phyloP scores from a whole-genome alignment of 2,888 invertebrate species.

The Steinernema scapterisci region DNA sequence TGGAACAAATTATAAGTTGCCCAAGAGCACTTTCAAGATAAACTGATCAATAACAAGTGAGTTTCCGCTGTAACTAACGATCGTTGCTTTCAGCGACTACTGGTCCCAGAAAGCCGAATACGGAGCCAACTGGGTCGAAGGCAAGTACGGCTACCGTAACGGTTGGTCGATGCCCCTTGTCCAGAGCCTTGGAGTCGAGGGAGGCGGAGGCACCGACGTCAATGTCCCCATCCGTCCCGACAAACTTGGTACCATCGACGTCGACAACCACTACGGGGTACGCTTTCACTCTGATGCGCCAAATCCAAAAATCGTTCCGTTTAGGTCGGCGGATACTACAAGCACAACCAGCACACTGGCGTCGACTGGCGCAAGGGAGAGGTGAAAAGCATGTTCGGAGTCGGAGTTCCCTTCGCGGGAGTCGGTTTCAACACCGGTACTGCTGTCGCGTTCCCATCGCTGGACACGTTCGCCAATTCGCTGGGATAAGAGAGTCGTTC shows the following conservation, averaged over 20 bases:
- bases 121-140: conserved; percentile 55
- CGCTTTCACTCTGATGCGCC: neutral
- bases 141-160: conserved; percentile 44
- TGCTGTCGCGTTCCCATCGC: conserved; percentile 20
- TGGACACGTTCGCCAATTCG: conserved; percentile 20
- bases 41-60: too few relatives aligned
- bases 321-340: conserved; percentile 63
- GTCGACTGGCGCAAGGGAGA: conserved; percentile 58
- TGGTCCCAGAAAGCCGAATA: conserved; percentile 59
- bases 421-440: conserved; percentile 44
- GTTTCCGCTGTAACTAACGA: too few relatives aligned
- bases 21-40: too few relatives aligned
- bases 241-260: conserved; percentile 42
- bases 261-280: conserved; percentile 44
- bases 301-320: neutral
- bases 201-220: conserved; percentile 49
- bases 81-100: conserved; percentile 52
- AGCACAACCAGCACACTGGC: conserved; percentile 63
- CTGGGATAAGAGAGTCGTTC: neutral
- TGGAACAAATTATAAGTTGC: too few relatives aligned
- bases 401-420: conserved; percentile 62
- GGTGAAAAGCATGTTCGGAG: conserved; percentile 56
- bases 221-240: conserved; percentile 37
- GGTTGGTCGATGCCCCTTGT: conserved; percentile 60
- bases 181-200: conserved; percentile 60